Base-by-base conservation (phyloP, 1,140 invertebrate genomes). In the Melitaea cinxia region DNA sequence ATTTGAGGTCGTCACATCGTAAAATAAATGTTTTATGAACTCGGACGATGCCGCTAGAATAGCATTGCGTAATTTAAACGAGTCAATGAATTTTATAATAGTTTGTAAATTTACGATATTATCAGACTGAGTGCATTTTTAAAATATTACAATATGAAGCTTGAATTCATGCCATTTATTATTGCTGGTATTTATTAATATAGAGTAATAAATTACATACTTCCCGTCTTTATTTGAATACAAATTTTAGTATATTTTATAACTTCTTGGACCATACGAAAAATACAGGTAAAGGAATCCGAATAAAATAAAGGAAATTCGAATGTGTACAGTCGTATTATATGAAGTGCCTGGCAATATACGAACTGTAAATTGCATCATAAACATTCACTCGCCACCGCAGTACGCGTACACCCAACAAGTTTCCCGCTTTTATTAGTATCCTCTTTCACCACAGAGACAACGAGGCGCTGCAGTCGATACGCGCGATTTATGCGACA, bases 361-460 rank as follows among this genome's bases (percentile, higher is more conserved):
- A 87, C 78, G 77, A 78, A 84, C 78, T 85, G 80, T 82, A 83
- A 88, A 88, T 83, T 83, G 83, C 77, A 80, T 82, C 84, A 83
- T 88, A 90, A 90, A 88, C 79, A 83, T 87, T 75, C 61, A 57
- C 69, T 71, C 59, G 65, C 63, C 65, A 73, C 65, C 68, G 58
- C 55, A 57, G 53, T 61, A 62, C 55, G 58, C 54, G 49, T 54
- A 42, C 17, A 53, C 37, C 37, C 33, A 30, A 59, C 21, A 45
- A 65, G 72, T 72, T 80, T 73, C 65, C 69, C 73, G 64, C 65
- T 68, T 54, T 55, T 67, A 75, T 78, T 79, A 82, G 78, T 82
- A 69, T 69, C 49, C 15, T n/a, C 15, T 60, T 35, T 19, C 14
- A 14, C 64, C 64, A 14, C 39, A 3, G n/a, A 14, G 12, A 26